Evolutionary conservation across 2,113 vertebrate species (phyloP).

Genomic region (Lepus americanus): DNA sequence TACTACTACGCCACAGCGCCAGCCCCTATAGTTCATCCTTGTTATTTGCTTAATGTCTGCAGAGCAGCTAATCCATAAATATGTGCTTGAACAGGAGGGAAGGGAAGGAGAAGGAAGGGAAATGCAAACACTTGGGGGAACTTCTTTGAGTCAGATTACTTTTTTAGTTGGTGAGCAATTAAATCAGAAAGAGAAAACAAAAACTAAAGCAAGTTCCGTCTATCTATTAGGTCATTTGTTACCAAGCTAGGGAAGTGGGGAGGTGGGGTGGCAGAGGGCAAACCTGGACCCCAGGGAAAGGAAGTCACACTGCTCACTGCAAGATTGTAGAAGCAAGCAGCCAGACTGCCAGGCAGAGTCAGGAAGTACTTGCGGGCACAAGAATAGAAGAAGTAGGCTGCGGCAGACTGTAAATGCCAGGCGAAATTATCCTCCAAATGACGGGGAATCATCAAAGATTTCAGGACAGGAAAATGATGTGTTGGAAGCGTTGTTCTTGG

Average conservation of each 20-base stretch:
- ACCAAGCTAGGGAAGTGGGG: not conserved
- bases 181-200: not conserved
- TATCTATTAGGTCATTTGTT: not conserved
- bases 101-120: not conserved
- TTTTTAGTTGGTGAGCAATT: not conserved
- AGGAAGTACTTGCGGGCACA: conserved; percentile 6
- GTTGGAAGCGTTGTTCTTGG: conserved; percentile 64
- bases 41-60: not conserved
- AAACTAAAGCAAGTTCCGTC: not conserved
- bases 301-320: not conserved
- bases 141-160: not conserved
- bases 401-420: conserved; percentile 46
- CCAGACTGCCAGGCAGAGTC: not conserved
- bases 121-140: not conserved
- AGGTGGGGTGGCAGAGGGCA: not conserved
- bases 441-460: conserved; percentile 71
- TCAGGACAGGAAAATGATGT: conserved; percentile 73
- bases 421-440: conserved; percentile 67
- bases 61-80: not conserved
- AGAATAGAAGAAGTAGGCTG: conserved; percentile 20
- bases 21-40: not conserved
- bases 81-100: not conserved
- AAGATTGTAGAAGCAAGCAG: not conserved
- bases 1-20: too few relatives aligned
- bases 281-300: not conserved